Evolutionary conservation across 2,888 invertebrate genomes (phyloP).

Genomic region (Drosophila kanekoi): DNA sequence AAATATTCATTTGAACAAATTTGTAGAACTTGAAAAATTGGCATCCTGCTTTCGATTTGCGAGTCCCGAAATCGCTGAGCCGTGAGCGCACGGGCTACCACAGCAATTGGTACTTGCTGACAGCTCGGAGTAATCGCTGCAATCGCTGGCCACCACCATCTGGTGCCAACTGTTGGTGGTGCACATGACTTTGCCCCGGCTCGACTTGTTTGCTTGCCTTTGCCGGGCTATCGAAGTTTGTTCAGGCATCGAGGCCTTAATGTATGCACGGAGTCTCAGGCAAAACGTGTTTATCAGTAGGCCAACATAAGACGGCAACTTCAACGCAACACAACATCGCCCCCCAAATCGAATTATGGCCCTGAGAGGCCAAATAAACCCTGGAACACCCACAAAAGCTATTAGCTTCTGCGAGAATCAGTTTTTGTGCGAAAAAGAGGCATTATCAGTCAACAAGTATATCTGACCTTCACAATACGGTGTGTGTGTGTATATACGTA

Average conservation of each 20-base stretch:
- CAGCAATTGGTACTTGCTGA: conserved; percentile 45
- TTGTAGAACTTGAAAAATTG: conserved; percentile 65
- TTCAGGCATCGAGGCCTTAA: conserved; percentile 63
- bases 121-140: conserved; percentile 49
- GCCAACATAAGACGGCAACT: conserved; percentile 11
- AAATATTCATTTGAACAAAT: conserved; percentile 70
- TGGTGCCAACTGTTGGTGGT: conserved; percentile 1
- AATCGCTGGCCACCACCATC: conserved; percentile 8
- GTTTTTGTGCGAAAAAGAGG: too few relatives aligned
- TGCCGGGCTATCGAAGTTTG: conserved; percentile 58
- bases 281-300: conserved; percentile 68
- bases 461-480: not conserved
- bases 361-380: conserved; percentile 1
- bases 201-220: conserved; percentile 22
- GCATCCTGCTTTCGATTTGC: conserved; percentile 19
- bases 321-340: conserved; percentile 1
- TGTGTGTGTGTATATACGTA: too few relatives aligned
- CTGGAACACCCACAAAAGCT: conserved; percentile 6
- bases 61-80: conserved; percentile 17
- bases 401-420: too few relatives aligned
- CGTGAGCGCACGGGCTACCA: conserved; percentile 15
- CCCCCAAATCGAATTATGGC: conserved; percentile 7
- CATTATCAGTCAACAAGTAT: not conserved
- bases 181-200: conserved; percentile 15
- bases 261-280: conserved; percentile 69